Conservation (phyloP, 2,888 invertebrate genomes). For the Epinotia demarniana region DNA sequence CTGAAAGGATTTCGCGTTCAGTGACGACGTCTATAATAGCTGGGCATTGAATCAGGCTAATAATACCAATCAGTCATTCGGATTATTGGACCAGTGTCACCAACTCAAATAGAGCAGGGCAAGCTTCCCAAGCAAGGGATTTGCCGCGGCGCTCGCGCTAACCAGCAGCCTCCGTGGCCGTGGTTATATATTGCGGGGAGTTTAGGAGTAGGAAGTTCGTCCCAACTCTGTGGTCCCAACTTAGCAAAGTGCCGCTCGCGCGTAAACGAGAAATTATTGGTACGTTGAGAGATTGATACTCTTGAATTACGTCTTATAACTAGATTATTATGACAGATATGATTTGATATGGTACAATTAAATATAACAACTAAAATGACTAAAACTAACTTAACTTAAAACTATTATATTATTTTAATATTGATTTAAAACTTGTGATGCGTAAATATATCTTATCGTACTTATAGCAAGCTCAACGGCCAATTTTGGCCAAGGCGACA, state of each 20-base stretch:
- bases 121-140: constrained; percentile 3
- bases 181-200: constrained; percentile 29
- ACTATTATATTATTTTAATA: neutral
- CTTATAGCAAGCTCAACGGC: too few relatives aligned
- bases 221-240: constrained; percentile 14
- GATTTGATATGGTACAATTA: too few relatives aligned
- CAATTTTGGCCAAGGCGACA: too few relatives aligned
- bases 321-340: too few relatives aligned
- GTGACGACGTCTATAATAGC: neutral
- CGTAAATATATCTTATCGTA: too few relatives aligned
- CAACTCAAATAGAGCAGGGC: neutral
- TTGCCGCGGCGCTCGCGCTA: neutral
- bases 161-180: neutral
- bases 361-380: too few relatives aligned
- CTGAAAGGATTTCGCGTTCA: neutral
- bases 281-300: neutral
- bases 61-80: neutral
- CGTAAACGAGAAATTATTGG: constrained; percentile 18
- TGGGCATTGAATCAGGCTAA: neutral
- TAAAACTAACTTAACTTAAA: too few relatives aligned
- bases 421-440: neutral
- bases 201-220: constrained; percentile 9
- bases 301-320: neutral
- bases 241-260: constrained; percentile 24
- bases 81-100: neutral